phyloP scores from a whole-genome alignment of 2,888 invertebrate species.

The Leptothorax acervorum region DNA sequence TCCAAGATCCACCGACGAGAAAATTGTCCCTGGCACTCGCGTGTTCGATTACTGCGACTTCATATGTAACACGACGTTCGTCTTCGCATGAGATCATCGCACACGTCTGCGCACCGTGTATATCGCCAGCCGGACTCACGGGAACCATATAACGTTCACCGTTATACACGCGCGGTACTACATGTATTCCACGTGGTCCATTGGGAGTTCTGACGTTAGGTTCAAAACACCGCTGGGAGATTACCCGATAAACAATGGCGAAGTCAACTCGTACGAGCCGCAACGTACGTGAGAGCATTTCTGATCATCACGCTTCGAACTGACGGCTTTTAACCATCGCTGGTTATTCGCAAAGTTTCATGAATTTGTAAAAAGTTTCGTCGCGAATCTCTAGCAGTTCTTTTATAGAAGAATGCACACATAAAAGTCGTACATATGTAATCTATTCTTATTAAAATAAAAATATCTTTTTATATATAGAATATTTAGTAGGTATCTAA shows the following conservation, averaged over 20 bases:
- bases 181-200: constrained; percentile 30
- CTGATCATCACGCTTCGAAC: background rate
- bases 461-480: background rate
- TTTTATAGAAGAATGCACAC: background rate
- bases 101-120: constrained; percentile 1
- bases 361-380: background rate
- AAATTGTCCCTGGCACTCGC: constrained; percentile 64
- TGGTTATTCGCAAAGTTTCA: background rate
- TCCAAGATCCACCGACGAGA: constrained; percentile 39
- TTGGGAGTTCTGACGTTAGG: constrained; percentile 28
- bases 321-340: background rate
- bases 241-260: constrained; percentile 39
- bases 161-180: constrained; percentile 36
- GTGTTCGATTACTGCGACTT: constrained; percentile 55
- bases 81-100: constrained; percentile 6
- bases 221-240: constrained; percentile 46
- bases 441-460: too few relatives aligned
- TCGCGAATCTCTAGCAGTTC: background rate
- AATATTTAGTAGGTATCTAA: background rate
- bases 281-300: constrained; percentile 15
- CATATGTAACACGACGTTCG: constrained; percentile 22
- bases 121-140: constrained; percentile 42
- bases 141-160: constrained; percentile 45
- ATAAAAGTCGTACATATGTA: background rate
- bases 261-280: constrained; percentile 21